A percentile compares a stretch with the other conserved stretches of the same genome.
phyloP scores from a whole-genome alignment of 2,113 vertebrate species.

The Hucho hucho region DNA sequence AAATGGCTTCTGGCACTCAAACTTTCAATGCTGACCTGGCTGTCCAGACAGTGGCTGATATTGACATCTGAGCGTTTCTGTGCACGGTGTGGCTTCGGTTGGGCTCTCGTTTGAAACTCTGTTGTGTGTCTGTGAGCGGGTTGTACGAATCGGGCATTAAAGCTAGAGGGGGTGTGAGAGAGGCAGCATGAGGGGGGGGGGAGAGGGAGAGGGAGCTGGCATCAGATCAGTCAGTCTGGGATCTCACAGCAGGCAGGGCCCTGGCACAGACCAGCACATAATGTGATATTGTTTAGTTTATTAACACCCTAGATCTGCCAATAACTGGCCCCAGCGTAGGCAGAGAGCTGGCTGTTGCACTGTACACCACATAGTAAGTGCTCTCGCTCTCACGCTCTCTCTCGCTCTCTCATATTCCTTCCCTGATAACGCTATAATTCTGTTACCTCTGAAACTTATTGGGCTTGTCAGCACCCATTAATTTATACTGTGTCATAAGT shows the following conservation, averaged over 20 bases:
- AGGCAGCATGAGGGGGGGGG: not conserved
- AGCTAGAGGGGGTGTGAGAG: not conserved
- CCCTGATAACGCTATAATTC: conserved; percentile 52
- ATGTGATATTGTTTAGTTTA: too few species aligned
- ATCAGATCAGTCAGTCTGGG: conserved; percentile 15
- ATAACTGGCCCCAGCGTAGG: conserved; percentile 45
- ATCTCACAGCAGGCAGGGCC: conserved; percentile 30
- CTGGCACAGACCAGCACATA: conserved; percentile 40
- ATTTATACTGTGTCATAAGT: conserved; percentile 58
- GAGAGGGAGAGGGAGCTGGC: conserved; percentile 28
- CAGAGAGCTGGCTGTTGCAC: conserved; percentile 17
- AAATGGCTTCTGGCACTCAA: conserved; percentile 1
- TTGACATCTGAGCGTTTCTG: too few species aligned
- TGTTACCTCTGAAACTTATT: conserved; percentile 54
- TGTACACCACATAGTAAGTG: not conserved
- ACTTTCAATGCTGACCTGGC: too few species aligned
- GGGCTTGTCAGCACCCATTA: conserved; percentile 62
- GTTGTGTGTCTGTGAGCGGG: not conserved
- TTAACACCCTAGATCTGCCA: conserved; percentile 40
- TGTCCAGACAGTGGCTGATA: too few species aligned
- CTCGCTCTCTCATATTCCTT: not conserved
- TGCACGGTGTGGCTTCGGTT: too few species aligned
- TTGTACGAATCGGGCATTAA: not conserved
- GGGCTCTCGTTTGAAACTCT: too few species aligned
- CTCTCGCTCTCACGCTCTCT: conserved; percentile 10